phyloP scores from a whole-genome alignment of 2,888 invertebrate species.

The Cryptophagus acutangulus region DNA sequence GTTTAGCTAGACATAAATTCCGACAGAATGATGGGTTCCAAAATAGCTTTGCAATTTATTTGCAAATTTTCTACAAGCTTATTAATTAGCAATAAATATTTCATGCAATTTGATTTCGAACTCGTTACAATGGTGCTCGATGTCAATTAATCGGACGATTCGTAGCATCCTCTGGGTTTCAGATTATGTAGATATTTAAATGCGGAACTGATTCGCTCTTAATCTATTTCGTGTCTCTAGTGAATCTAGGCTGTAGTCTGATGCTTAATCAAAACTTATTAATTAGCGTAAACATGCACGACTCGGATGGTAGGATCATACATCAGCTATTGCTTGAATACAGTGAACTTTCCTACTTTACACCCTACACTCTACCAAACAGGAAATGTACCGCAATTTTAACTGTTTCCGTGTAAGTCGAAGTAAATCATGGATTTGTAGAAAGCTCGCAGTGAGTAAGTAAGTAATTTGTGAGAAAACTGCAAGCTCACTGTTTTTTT shows the following conservation, averaged over 20 bases:
- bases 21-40: too few species aligned
- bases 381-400: conserved; percentile 7
- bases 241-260: neutral
- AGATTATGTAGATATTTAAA: conserved; percentile 4
- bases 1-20: too few species aligned
- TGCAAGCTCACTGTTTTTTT: too few species aligned
- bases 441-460: too few species aligned
- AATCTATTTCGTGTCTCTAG: conserved; percentile 7
- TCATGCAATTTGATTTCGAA: neutral
- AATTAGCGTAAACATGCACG: conserved; percentile 4
- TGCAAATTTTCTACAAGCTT: too few species aligned
- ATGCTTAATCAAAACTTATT: conserved; percentile 7
- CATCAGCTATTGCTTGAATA: conserved; percentile 2
- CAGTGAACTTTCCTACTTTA: neutral
- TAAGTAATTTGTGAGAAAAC: too few species aligned
- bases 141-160: conserved; percentile 6
- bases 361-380: neutral
- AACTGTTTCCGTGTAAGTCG: conserved; percentile 5
- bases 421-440: conserved; percentile 1
- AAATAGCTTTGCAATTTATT: too few species aligned
- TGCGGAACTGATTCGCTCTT: conserved; percentile 5
- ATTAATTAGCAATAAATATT: neutral
- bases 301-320: neutral
- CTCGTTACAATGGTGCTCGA: conserved; percentile 3
- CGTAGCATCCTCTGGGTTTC: conserved; percentile 6